These are phyloP conservation scores for Pan paniscus DNA, from an alignment of 2,113 vertebrate species.

Conservation along the genomic window DNA sequence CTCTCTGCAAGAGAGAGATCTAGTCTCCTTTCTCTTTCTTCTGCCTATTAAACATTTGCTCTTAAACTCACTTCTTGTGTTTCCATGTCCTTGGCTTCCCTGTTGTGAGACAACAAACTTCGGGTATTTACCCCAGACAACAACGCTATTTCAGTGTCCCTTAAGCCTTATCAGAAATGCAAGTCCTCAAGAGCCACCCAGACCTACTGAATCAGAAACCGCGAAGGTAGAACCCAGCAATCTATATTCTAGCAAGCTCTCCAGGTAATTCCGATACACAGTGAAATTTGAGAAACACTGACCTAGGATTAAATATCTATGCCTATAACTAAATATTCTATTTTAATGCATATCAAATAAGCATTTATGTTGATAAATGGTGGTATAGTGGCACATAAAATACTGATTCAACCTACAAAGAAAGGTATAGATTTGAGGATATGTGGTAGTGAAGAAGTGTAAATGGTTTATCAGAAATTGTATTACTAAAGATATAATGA, in stretches of 20 bases:
- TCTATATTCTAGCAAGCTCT: neutral
- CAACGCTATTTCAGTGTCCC: neutral
- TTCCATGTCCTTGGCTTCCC: too few relatives aligned
- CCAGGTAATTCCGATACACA: neutral
- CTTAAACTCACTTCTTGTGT: too few relatives aligned
- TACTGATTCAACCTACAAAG: neutral
- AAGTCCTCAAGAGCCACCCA: neutral
- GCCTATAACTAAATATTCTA: neutral
- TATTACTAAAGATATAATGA: neutral
- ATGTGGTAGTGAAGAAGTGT: neutral
- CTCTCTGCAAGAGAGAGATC: too few relatives aligned
- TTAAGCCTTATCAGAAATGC: neutral
- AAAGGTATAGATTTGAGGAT: neutral
- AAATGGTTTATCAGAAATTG: neutral
- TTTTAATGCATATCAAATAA: neutral
- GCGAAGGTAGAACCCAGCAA: neutral
- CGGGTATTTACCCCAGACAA: too few relatives aligned
- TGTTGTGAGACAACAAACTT: too few relatives aligned
- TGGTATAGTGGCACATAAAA: neutral
- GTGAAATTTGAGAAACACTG: neutral
- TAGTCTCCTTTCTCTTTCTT: too few relatives aligned
- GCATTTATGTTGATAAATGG: neutral
- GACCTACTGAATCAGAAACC: neutral
- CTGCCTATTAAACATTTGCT: too few relatives aligned
- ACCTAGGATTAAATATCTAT: neutral